Percentiles rank a stretch among this genome's conserved stretches.
Conservation (phyloP, 2,113 vertebrate genomes). For the Pomatorhinus ruficollis region DNA sequence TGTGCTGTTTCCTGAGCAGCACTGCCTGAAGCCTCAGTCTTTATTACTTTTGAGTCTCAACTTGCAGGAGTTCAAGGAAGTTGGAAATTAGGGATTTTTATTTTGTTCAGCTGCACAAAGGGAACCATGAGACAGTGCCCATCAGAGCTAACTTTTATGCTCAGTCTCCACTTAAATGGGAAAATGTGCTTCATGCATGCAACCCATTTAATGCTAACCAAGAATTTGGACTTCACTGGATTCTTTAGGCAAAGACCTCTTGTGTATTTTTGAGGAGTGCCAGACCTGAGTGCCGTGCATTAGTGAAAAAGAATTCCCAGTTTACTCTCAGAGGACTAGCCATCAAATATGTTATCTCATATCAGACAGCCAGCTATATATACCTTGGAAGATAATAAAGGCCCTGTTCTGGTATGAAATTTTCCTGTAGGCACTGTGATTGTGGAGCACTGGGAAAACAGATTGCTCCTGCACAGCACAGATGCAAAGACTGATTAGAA, state of each 20-base stretch:
- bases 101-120: neutral
- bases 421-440: neutral
- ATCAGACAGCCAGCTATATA: neutral
- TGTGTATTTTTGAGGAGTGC: neutral
- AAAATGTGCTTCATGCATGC: neutral
- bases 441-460: neutral
- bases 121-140: neutral
- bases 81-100: neutral
- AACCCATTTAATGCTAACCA: neutral
- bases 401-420: neutral
- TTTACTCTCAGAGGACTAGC: neutral
- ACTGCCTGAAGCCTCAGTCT: neutral
- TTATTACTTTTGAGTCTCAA: neutral
- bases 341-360: neutral
- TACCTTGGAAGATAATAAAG: neutral
- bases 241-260: neutral
- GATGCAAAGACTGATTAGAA: neutral
- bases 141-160: neutral
- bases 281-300: neutral
- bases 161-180: neutral
- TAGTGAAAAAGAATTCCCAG: neutral
- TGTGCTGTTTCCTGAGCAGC: neutral
- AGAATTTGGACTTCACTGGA: neutral
- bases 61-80: neutral
- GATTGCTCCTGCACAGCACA: neutral